Evolutionary conservation across 2,797 vertebrate genomes (phyloP), one percentile per base, ranked within the genome.

Genomic region (Rhinatrema bivittatum): DNA sequence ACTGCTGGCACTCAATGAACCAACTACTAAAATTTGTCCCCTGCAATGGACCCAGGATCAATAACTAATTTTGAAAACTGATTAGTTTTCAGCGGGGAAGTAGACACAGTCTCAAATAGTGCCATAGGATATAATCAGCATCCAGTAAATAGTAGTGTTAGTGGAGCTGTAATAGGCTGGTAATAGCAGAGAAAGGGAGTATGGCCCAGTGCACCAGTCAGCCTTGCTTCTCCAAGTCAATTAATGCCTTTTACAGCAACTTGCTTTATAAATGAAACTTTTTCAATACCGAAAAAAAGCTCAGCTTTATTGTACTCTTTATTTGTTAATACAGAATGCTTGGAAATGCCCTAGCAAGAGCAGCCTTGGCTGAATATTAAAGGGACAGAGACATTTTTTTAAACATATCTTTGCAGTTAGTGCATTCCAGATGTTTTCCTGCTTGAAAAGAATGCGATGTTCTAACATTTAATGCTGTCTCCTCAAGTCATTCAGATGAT

Each of bases 1-100:
- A 57, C 52, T 65, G 46, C 58, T 63, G 56, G 70, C 78, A 79
- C 65, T 79, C 83, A 76, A 66, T 86, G 84, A 90, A 86, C 80
- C 78, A 72, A 56, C 59, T 76, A 80, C 79, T 86, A 84, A n/a
- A 83, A 87, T 72, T 83, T 79, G 72, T 65, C 70, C 80, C 72
- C 73, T 53, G 72, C 75, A 70, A 79, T 73, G 66, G 67, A 65
- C 60, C 60, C 44, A 53, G 78, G 88, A 97, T 98, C 94, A 95
- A 98, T 98, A 98, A 96, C 85, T 94, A 91, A 97, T 98, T 97
- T 93, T 90, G 82, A 90, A 87, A 92, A 86, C 89, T 93, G 92
- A 98, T 97, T 97, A 97, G 90, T 86, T 91, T 91, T 79, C 85
- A 73, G 82, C 76, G 76, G 84, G 76, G 83, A 85, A 84, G 88